phyloP scores from a whole-genome alignment of 2,113 vertebrate species.

The Nothocercus nigrocapillus region DNA sequence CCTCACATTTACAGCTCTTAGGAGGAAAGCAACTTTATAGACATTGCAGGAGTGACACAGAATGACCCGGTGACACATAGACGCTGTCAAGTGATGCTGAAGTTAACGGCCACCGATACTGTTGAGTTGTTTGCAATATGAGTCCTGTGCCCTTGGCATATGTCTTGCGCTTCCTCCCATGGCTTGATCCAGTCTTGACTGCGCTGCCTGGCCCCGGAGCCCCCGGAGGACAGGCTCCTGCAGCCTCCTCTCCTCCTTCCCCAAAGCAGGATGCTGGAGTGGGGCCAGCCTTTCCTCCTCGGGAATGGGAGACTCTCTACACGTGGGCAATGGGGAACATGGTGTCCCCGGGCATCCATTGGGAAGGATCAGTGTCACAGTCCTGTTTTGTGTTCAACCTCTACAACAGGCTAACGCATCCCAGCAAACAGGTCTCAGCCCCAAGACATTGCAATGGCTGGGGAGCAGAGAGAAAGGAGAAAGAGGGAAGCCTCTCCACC shows the following conservation, averaged over 20 bases:
- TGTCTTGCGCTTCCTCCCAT: background rate
- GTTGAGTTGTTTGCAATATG: background rate
- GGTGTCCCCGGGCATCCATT: background rate
- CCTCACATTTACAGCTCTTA: background rate
- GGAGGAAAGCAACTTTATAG: background rate
- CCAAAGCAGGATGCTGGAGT: background rate
- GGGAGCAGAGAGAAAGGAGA: background rate
- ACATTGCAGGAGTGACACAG: background rate
- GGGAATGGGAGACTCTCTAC: accelerated
- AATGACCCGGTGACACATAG: background rate
- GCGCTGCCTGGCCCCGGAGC: background rate
- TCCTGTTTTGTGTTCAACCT: background rate
- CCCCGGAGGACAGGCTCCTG: background rate
- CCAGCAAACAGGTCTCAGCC: background rate
- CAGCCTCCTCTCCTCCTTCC: background rate
- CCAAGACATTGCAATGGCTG: background rate
- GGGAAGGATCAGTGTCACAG: background rate
- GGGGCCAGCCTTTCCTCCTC: background rate
- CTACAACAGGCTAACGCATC: background rate
- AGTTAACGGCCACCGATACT: background rate
- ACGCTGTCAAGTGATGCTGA: background rate
- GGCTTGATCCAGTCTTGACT: background rate
- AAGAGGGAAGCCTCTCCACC: background rate
- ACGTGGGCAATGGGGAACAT: too few species aligned
- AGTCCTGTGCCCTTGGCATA: background rate